These are phyloP conservation scores for Hoplostethus mediterraneus DNA, from an alignment of 2,797 vertebrate species.

Conservation along the genomic window DNA sequence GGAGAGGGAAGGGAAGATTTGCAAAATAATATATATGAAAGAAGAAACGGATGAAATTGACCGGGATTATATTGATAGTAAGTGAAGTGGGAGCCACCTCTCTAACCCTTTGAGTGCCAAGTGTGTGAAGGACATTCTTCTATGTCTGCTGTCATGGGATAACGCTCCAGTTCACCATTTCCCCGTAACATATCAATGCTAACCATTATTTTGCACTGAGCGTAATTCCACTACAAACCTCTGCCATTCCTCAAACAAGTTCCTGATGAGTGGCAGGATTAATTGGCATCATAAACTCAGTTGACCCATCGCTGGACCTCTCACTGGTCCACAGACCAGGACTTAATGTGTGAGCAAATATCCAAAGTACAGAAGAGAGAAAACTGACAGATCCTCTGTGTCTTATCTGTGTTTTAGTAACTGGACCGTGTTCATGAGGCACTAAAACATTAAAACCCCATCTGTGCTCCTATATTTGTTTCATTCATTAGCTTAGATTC, in stretches of 20 bases:
- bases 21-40: conserved; percentile 58
- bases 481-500: conserved; percentile 71
- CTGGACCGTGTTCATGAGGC: conserved; percentile 62
- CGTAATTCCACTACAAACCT: conserved; percentile 69
- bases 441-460: conserved; percentile 72
- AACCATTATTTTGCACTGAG: conserved; percentile 75
- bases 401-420: conserved; percentile 69
- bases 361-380: conserved; percentile 34
- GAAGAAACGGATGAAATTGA: conserved; percentile 34
- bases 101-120: conserved; percentile 27
- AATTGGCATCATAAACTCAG: conserved; percentile 71
- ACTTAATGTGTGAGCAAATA: conserved; percentile 38
- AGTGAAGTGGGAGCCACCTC: neutral
- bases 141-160: conserved; percentile 48
- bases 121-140: conserved; percentile 41
- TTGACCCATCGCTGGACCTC: conserved; percentile 63
- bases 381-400: conserved; percentile 51
- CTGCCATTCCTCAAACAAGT: conserved; percentile 49
- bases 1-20: conserved; percentile 37
- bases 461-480: conserved; percentile 69
- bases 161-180: conserved; percentile 55
- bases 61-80: conserved; percentile 38
- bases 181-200: conserved; percentile 65
- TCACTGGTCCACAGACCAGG: conserved; percentile 48
- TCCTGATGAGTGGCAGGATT: conserved; percentile 78